Evolutionary conservation across 2,113 vertebrate genomes (phyloP).

Genomic region (Daphoenositta chrysoptera): DNA sequence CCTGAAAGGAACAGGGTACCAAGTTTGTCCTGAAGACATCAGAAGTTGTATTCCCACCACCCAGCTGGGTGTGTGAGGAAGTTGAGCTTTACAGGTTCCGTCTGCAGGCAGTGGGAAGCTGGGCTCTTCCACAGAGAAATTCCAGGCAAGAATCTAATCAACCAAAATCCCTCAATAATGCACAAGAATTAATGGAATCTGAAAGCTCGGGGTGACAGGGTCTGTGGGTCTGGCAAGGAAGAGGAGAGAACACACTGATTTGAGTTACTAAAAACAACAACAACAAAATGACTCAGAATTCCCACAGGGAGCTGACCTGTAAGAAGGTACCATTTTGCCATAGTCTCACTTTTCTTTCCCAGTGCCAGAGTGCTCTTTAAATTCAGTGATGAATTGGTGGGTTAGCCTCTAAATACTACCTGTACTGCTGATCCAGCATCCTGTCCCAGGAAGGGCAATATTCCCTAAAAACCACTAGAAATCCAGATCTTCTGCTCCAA

Average conservation of each 20-base stretch:
- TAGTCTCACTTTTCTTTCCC: not conserved
- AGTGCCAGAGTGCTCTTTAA: not conserved
- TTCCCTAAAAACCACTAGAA: not conserved
- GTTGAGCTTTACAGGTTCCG: not conserved
- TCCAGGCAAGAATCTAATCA: not conserved
- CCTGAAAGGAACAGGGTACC: not conserved
- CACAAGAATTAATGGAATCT: constrained; percentile 42
- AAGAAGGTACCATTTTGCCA: not conserved
- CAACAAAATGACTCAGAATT: not conserved
- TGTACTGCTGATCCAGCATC: not conserved
- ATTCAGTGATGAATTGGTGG: not conserved
- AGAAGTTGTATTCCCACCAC: not conserved
- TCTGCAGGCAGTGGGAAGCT: not conserved
- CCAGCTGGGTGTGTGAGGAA: not conserved
- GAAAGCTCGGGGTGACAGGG: not conserved
- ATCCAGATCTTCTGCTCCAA: not conserved
- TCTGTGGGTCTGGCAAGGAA: not conserved
- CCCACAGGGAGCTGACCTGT: not conserved
- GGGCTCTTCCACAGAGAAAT: not conserved
- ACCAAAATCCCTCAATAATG: not conserved
- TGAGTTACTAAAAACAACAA: constrained; percentile 7
- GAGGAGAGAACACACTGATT: not conserved
- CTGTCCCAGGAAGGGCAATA: not conserved
- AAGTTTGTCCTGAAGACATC: not conserved
- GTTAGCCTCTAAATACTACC: not conserved